Evolutionary conservation across 2,113 vertebrate species (phyloP).

Genomic region (Hydrolagus affinis): DNA sequence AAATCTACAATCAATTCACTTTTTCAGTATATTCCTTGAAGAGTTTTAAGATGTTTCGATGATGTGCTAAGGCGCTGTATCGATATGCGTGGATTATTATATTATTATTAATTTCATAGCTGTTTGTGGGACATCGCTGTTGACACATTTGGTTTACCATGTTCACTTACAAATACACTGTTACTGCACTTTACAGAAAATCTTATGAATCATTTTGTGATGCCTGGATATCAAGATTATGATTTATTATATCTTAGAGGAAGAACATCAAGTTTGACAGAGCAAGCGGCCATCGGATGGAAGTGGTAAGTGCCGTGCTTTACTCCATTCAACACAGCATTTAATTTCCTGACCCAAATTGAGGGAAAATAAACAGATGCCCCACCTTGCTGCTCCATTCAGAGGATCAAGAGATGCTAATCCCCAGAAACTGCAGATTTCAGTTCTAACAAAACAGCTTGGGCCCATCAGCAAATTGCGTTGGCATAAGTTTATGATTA

Average conservation of each 20-base stretch:
- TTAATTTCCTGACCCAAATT: slow-evolving; percentile 52
- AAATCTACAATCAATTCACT: too few species aligned
- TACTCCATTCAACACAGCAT: slow-evolving; percentile 16
- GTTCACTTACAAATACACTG: too few species aligned
- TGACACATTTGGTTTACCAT: too few species aligned
- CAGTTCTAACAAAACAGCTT: slow-evolving; percentile 97
- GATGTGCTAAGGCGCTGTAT: too few species aligned
- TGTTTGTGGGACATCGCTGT: too few species aligned
- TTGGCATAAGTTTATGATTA: slow-evolving; percentile 96
- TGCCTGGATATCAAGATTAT: too few species aligned
- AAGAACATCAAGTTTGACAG: background rate
- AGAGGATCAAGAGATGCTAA: slow-evolving; percentile 77
- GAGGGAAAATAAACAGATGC: slow-evolving; percentile 48
- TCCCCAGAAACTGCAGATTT: slow-evolving; percentile 71
- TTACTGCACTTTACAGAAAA: too few species aligned
- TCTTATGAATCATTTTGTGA: too few species aligned
- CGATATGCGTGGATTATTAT: too few species aligned
- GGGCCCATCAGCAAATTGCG: slow-evolving; percentile 98
- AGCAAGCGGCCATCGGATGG: background rate
- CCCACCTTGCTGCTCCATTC: slow-evolving; percentile 57
- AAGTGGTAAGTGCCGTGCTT: background rate
- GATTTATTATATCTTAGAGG: background rate
- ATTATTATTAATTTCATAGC: too few species aligned
- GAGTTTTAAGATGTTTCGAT: too few species aligned
- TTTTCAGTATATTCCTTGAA: too few species aligned